Evolutionary conservation across 2,797 vertebrate species (phyloP), one percentile per base, ranked within the genome.

Genomic region (Phoebastria nigripes): DNA sequence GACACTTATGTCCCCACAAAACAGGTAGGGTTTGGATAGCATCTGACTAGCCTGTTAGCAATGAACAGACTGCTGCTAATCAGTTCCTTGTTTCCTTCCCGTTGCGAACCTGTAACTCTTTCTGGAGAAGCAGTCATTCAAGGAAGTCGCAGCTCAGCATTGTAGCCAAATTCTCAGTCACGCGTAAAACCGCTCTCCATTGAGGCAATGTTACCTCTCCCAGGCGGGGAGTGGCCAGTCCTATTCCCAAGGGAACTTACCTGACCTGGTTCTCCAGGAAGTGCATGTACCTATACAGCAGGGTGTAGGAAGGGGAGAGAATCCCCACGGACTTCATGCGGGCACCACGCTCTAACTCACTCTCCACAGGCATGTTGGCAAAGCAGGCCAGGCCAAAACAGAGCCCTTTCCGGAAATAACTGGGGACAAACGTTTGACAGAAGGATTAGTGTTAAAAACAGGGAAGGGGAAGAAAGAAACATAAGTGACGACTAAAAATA

Each of bases 311-410:
- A 2, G 99, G 99, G 39, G 99, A 99, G 51, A 99, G 98, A 88
- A 99, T 99, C 66, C 99, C 99, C 97, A 99, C 99, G 0, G 99
- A 99, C 97, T 99, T 99, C 99, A 99, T 99, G 78, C 99, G 98
- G 2, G 99, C 99, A 1, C 99, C 99, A 11, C 99, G 98, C 95
- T 99, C 99, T 94, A 99, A 96, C 97, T 99, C 99, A 1, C 99
- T 99, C 96, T 99, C 99, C 97, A 99, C 99, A 0, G 99, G 99
- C 99, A 99, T 99, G 98, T 99, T 99, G 47, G 99, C 99, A 42
- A 99, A 99, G 96, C 99, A 99, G 37, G 99, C 99, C 97, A 99
- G 98, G 47, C 99, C 99, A 11, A 99, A 99, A 98, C 99, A 99
- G 83, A 98, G 97, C 62, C 99, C 99, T 95, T 99, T 99, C 51